Evolutionary conservation across 2,113 vertebrate genomes (phyloP).

Genomic region (Tupaia tana): DNA sequence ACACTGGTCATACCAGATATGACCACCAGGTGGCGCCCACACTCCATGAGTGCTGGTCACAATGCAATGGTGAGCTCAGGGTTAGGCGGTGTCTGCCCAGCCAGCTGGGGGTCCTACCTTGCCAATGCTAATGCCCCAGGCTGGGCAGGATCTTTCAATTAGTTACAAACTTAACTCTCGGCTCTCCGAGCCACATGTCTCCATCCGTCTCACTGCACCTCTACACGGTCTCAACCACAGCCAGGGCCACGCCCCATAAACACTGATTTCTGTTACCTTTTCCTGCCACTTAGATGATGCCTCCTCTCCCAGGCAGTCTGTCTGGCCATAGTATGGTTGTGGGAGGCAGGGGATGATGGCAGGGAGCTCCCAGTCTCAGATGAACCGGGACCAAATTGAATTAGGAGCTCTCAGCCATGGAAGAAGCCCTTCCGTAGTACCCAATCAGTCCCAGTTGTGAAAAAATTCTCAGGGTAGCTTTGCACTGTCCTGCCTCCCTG

Average conservation of each 20-base stretch:
- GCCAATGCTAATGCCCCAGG: rapidly evolving
- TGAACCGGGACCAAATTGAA: rapidly evolving
- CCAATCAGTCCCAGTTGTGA: not conserved
- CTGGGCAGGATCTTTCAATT: rapidly evolving
- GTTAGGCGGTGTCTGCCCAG: rapidly evolving
- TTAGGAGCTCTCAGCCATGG: not conserved
- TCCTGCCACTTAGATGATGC: not conserved
- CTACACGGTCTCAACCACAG: rapidly evolving
- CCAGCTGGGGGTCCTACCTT: not conserved
- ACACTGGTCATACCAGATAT: not conserved
- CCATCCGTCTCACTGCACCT: rapidly evolving
- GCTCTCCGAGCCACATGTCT: not conserved
- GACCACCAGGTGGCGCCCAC: conserved; percentile 63
- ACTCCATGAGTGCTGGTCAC: not conserved
- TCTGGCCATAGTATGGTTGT: not conserved
- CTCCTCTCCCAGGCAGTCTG: not conserved
- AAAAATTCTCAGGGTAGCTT: not conserved
- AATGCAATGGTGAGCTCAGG: rapidly evolving
- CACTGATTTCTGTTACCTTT: not conserved
- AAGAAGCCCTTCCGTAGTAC: rapidly evolving
- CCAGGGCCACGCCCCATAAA: rapidly evolving
- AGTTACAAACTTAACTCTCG: rapidly evolving
- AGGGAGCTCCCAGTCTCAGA: rapidly evolving
- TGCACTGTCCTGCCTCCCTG: not conserved
- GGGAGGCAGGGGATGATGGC: not conserved